Conservation (phyloP, 2,797 vertebrate species). For the Lepus oiostolus region DNA sequence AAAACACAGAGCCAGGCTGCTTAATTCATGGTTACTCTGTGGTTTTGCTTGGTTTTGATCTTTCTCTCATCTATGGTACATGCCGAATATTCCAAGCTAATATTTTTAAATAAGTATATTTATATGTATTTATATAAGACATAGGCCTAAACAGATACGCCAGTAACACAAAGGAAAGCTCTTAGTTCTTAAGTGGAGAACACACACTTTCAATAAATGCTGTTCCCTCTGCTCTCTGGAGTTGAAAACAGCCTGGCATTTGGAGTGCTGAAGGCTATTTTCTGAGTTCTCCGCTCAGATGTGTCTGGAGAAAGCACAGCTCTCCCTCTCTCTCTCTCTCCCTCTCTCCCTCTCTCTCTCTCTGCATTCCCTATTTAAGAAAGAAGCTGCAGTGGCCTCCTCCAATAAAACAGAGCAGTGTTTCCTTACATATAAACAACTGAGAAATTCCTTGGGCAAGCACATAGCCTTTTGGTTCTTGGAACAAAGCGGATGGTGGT, state of each 20-base stretch:
- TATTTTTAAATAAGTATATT: neutral
- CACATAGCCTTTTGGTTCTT: slow-evolving; percentile 73
- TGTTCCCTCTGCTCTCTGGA: slow-evolving; percentile 2
- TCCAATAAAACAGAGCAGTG: slow-evolving; percentile 74
- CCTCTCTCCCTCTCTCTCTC: neutral
- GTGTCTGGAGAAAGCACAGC: slow-evolving; percentile 47
- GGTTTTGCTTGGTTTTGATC: slow-evolving; percentile 4
- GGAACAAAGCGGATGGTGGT: slow-evolving; percentile 76
- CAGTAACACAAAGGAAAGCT: neutral
- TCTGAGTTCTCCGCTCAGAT: slow-evolving; percentile 62
- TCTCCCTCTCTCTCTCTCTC: neutral
- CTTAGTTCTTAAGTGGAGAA: neutral
- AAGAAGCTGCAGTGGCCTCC: neutral
- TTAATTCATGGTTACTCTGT: neutral
- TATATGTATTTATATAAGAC: neutral
- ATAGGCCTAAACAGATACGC: accelerated
- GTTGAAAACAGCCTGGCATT: slow-evolving; percentile 41
- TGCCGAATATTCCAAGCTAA: neutral
- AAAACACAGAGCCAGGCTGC: neutral
- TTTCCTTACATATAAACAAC: slow-evolving; percentile 80
- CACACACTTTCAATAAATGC: neutral
- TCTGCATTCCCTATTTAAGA: slow-evolving; percentile 62
- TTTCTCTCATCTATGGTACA: neutral
- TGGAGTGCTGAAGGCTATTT: slow-evolving; percentile 31
- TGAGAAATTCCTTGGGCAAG: slow-evolving; percentile 74